Evolutionary conservation across 2,797 vertebrate species (phyloP).

Genomic region (Zalophus californianus): DNA sequence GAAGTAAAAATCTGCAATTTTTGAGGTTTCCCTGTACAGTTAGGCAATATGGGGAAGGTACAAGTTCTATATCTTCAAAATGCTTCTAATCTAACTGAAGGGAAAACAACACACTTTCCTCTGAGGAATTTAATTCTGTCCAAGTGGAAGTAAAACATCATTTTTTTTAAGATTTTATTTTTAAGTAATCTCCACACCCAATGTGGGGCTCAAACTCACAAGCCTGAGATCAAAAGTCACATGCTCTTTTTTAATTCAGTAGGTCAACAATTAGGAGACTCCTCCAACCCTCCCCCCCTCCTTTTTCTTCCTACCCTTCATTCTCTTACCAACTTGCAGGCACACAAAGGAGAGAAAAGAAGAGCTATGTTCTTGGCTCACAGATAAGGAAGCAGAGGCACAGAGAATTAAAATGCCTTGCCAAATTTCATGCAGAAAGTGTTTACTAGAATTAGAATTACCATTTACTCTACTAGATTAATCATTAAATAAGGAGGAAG

Average conservation of each 20-base stretch:
- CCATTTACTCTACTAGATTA: not conserved
- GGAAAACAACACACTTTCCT: not conserved
- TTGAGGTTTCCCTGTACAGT: not conserved
- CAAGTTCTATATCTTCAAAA: not conserved
- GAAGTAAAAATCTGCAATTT: not conserved
- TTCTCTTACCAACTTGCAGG: not conserved
- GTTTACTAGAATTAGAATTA: not conserved
- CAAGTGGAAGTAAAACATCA: not conserved
- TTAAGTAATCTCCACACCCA: not conserved
- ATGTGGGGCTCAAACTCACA: not conserved
- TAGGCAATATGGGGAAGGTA: not conserved
- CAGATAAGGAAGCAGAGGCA: not conserved
- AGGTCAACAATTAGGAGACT: not conserved
- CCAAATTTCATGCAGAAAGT: not conserved
- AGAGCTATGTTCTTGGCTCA: not conserved
- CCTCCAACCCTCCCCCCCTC: not conserved
- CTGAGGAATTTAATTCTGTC: not conserved
- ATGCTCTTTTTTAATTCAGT: not conserved
- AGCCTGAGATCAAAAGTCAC: not conserved
- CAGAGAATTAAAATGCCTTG: not conserved
- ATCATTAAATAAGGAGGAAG: not conserved
- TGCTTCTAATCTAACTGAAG: not conserved
- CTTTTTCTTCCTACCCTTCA: not conserved
- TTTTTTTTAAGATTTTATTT: not conserved
- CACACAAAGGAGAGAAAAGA: not conserved